Percentiles rank a stretch among this genome's conserved stretches.
phyloP scores from a whole-genome alignment of 2,113 vertebrate genomes.

The Rhabdornis inornatus region DNA sequence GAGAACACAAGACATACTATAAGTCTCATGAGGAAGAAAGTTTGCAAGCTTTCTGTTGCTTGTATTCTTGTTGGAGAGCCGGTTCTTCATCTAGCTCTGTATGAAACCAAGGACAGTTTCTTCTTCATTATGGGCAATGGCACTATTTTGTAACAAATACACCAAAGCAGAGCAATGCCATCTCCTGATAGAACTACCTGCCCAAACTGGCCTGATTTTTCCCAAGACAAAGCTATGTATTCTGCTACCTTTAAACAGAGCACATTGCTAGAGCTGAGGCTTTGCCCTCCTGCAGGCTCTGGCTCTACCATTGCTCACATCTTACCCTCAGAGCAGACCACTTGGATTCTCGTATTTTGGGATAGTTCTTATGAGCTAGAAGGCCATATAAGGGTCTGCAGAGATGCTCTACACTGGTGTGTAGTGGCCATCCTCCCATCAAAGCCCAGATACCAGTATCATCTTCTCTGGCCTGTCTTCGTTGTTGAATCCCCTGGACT shows the following conservation, averaged over 20 bases:
- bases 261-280: background rate
- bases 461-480: background rate
- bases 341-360: background rate
- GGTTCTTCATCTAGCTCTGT: background rate
- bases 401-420: background rate
- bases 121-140: background rate
- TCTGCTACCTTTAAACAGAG: background rate
- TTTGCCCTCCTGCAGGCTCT: background rate
- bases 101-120: background rate
- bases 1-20: rapidly evolving
- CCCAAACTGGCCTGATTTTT: background rate
- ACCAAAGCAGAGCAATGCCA: background rate
- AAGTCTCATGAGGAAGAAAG: background rate
- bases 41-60: background rate
- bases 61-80: background rate
- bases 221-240: background rate
- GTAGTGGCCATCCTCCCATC: background rate
- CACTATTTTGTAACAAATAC: background rate
- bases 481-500: background rate
- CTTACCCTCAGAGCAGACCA: background rate
- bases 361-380: background rate
- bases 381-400: background rate
- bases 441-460: background rate
- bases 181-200: background rate
- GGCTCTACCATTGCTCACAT: background rate